These are phyloP conservation scores for Ctenopoma kingsleyae DNA, from an alignment of 2,797 vertebrate species.

Conservation along the genomic window DNA sequence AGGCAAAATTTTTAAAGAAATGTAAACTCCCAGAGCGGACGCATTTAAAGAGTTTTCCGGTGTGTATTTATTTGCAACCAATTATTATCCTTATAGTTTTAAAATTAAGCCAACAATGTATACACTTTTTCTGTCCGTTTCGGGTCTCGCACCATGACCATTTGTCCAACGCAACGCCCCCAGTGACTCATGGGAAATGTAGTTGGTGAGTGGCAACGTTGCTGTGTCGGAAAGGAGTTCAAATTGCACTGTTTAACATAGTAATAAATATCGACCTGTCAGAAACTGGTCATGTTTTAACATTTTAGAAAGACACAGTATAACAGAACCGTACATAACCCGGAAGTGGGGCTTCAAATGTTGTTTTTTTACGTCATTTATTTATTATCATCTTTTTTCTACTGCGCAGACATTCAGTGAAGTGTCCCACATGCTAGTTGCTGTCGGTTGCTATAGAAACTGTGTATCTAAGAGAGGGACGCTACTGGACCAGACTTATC, in stretches of 20 bases:
- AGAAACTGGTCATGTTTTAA: not conserved
- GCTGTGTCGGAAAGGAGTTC: not conserved
- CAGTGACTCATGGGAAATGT: constrained; percentile 40
- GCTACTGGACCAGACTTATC: not conserved
- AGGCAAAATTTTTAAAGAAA: not conserved
- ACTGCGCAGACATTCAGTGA: not conserved
- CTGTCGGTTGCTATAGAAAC: constrained; percentile 13
- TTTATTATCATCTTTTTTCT: not conserved
- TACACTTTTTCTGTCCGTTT: not conserved
- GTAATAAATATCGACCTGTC: not conserved
- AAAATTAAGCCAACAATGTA: not conserved
- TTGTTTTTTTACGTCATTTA: too few species aligned
- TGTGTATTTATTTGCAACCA: not conserved
- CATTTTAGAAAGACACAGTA: not conserved
- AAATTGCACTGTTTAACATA: not conserved
- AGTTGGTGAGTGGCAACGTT: constrained; percentile 1
- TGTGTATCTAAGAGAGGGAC: not conserved
- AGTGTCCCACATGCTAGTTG: not conserved
- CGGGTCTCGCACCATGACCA: not conserved
- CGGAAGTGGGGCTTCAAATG: too few species aligned
- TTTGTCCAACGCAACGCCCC: not conserved
- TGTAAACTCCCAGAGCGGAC: not conserved
- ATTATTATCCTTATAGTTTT: fast-evolving
- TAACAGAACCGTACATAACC: not conserved
- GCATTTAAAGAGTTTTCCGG: not conserved